Percentiles rank a stretch among this genome's conserved stretches.
Evolutionary conservation across 2,113 vertebrate genomes (phyloP).

Genomic region (Sylvicapra grimmia): DNA sequence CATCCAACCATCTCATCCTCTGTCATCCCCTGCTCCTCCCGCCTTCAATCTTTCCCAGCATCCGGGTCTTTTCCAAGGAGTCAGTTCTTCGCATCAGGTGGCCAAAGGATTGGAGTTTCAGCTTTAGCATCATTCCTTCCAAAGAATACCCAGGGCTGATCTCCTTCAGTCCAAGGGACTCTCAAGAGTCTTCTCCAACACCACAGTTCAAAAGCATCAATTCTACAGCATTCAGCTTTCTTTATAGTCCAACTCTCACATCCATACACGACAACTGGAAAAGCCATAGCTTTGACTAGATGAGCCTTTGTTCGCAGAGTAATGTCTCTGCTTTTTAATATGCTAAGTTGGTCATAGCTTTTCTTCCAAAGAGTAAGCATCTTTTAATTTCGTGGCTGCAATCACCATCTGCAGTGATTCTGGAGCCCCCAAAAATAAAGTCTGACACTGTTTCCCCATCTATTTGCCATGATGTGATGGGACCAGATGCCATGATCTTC

Average conservation of each 20-base stretch:
- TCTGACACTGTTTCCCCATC: not conserved
- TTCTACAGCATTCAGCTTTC: rapidly evolving
- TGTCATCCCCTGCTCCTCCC: not conserved
- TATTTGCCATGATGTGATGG: not conserved
- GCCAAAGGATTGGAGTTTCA: not conserved
- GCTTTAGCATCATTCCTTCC: not conserved
- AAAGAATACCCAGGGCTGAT: not conserved
- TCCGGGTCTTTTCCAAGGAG: not conserved
- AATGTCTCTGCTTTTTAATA: not conserved
- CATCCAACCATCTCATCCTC: not conserved
- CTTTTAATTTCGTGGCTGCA: not conserved
- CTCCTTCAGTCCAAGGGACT: not conserved
- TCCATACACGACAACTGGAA: not conserved
- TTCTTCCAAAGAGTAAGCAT: not conserved
- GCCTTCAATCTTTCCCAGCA: not conserved
- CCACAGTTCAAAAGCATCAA: not conserved
- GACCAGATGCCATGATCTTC: not conserved
- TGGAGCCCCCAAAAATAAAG: not conserved
- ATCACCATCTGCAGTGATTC: not conserved
- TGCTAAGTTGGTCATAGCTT: not conserved
- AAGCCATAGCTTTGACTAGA: not conserved
- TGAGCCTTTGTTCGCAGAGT: not conserved
- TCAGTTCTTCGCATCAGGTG: not conserved
- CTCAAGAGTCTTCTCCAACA: not conserved
- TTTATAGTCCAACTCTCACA: not conserved